Base-by-base conservation (phyloP, 1,140 invertebrate species). In the Neuroterus valhalla region DNA sequence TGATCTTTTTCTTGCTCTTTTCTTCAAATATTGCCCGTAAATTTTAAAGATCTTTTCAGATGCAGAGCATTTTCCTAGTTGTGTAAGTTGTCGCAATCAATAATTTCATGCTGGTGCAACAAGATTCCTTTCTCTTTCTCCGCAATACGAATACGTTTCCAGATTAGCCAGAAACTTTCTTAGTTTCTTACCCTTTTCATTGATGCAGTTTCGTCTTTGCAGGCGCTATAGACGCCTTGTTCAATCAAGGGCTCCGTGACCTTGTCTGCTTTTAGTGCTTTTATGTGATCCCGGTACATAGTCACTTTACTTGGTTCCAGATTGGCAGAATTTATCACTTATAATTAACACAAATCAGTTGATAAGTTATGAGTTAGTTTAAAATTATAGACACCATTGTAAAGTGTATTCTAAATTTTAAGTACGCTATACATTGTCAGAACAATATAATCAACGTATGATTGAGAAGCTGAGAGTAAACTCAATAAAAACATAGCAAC, bases 61-160 rank as follows among this genome's bases (percentile, higher is more conserved):
- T 55, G 15, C 15, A 62, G 23, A 62, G 23, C 6, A 31, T 31
- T 62, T 62, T 62, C 31, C 52, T 31, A 4, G 11, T 26, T 50
- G 6, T 62, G 23, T 3, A 15, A 3, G 4, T 15, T 23, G 3
- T 62, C 15, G 52, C 11, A 62, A 62, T 62, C 21, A 62, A 31
- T 62, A 15, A 62, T 62, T 62, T 31, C 31, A 14, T 62, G 52
- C 15, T 55, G 23, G 19, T 26, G 52, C 52, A 26, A 62, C 52
- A 31, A 62, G 52, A 62, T 62, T 62, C 52, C 52, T 62, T 62
- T 62, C 52, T 62, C 52, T 62, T 62, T 62, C 52, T 23, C 52
- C 52, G 31, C 0, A 62, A 62, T 26, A 62, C 31, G 52, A 62
- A 62, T 62, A 55, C 14, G 52, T 62, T 62, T 62, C 31, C 31